Base-by-base conservation (phyloP, 2,797 vertebrate genomes). In the Ctenopoma kingsleyae region DNA sequence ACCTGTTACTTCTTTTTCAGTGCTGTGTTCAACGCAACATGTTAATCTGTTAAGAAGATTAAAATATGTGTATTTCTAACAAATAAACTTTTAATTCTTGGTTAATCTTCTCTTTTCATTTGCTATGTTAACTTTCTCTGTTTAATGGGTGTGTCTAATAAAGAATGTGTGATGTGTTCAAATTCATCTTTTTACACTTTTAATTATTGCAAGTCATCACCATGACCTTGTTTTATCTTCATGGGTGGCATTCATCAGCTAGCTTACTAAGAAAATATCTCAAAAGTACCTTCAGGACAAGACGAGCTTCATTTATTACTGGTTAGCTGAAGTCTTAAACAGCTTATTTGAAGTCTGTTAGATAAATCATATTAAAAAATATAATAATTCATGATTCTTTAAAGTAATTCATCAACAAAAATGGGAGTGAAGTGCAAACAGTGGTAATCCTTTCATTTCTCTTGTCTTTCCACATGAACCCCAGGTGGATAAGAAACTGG, bases 181-280 rank as follows among this genome's bases (percentile, higher is more conserved):
- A 47, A 85, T 74, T 44, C 53, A 71, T 83, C 57, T 77, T 64
- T 78, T 77, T 41, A 47, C 32, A 38, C 11, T 9, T 13, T 59
- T 78, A 84, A 87, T 76, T 71, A 61, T 71, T 79, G 70, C 71
- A 74, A 71, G 47, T 71, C 63, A 70, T 83, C 59, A 66, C 40
- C 43, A n/a, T 63, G 56, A 61, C 76, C 68, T 76, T 70, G 63
- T 78, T 80, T 55, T 40, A 62, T 76, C 52, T 49, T 71, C 47
- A 17, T 36, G n/a, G 19, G 35, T 66, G 44, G 23, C 41, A 40
- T 59, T 71, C 32, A 81, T 78, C 73, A 71, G 38, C 58, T 51
- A 63, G 52, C 20, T 52, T 40, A 25, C 36, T 51, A 25, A 51
- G 27, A 17, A 47, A 50, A 67, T 44, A 58, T 52, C 22, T 71